Evolutionary conservation across 2,888 invertebrate species (phyloP).

Genomic region (Pheosia gnoma): DNA sequence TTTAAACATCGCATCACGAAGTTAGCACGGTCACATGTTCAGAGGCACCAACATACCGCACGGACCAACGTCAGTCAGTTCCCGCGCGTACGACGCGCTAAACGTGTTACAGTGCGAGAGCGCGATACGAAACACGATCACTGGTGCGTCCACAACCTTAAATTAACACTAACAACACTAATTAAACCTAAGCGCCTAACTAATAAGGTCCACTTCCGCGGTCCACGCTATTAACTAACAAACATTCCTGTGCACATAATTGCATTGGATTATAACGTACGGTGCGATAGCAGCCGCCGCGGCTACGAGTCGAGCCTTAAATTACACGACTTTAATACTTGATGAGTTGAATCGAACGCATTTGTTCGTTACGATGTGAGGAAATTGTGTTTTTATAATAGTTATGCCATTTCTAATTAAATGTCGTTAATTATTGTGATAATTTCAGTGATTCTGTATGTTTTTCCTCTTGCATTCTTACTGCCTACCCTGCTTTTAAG

Average conservation of each 20-base stretch:
- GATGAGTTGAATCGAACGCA: constrained; percentile 44
- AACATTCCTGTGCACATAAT: constrained; percentile 33
- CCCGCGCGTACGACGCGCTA: constrained; percentile 68
- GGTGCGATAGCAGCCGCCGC: constrained; percentile 35
- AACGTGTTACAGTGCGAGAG: constrained; percentile 56
- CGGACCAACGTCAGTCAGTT: constrained; percentile 57
- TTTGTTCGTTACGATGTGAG: constrained; percentile 36
- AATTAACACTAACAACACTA: constrained; percentile 33
- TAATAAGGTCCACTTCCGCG: constrained; percentile 36
- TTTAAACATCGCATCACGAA: constrained; percentile 69
- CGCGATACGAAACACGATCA: constrained; percentile 48
- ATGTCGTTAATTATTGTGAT: neutral
- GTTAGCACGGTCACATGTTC: constrained; percentile 72
- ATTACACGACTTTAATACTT: constrained; percentile 41
- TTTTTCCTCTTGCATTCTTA: neutral
- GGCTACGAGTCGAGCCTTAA: constrained; percentile 33
- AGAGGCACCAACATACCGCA: constrained; percentile 69
- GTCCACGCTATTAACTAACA: constrained; percentile 20
- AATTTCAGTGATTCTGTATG: neutral
- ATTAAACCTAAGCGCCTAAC: constrained; percentile 23
- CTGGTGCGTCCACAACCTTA: constrained; percentile 63
- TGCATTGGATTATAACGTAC: constrained; percentile 32
- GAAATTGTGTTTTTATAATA: constrained; percentile 23
- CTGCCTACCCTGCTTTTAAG: too few species aligned
- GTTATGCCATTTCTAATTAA: neutral